A percentile compares a stretch with the other conserved stretches of the same genome.
Conservation (phyloP, 2,797 vertebrate species). For the Nannoperca obscura region DNA sequence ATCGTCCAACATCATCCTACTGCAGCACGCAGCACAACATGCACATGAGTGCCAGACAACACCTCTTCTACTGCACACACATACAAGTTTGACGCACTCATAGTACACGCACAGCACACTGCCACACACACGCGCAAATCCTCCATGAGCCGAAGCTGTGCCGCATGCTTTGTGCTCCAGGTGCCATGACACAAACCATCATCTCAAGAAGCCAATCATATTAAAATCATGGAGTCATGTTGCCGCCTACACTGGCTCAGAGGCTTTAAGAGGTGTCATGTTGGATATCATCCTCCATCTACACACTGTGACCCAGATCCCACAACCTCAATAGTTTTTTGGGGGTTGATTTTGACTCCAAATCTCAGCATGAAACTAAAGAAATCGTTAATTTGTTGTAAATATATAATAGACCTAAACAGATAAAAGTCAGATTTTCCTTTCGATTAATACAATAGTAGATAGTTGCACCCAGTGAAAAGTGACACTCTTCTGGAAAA, state of each 20-base stretch:
- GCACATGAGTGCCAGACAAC: constrained; percentile 15
- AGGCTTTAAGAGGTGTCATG: constrained; percentile 80
- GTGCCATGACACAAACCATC: constrained; percentile 79
- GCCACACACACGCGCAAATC: constrained; percentile 37
- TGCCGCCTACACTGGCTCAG: constrained; percentile 75
- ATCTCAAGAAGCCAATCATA: constrained; percentile 82
- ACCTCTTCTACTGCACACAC: constrained; percentile 20
- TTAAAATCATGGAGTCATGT: constrained; percentile 81
- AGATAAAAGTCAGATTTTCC: neutral
- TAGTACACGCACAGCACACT: constrained; percentile 3
- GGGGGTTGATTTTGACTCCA: constrained; percentile 24
- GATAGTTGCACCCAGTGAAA: constrained; percentile 1
- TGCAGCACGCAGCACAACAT: constrained; percentile 15
- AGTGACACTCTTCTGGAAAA: constrained; percentile 8
- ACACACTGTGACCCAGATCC: constrained; percentile 78
- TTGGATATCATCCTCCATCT: constrained; percentile 71
- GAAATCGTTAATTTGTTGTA: neutral
- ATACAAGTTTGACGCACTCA: constrained; percentile 31
- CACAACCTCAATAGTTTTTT: constrained; percentile 54
- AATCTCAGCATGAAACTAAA: constrained; percentile 24
- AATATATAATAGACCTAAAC: neutral
- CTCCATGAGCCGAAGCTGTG: constrained; percentile 38
- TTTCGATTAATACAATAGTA: constrained; percentile 17
- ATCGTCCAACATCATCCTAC: constrained; percentile 33
- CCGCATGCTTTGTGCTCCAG: constrained; percentile 70